Evolutionary conservation across 2,797 vertebrate species (phyloP), one percentile per base, ranked within the genome.

Genomic region (Nannoperca australis): DNA sequence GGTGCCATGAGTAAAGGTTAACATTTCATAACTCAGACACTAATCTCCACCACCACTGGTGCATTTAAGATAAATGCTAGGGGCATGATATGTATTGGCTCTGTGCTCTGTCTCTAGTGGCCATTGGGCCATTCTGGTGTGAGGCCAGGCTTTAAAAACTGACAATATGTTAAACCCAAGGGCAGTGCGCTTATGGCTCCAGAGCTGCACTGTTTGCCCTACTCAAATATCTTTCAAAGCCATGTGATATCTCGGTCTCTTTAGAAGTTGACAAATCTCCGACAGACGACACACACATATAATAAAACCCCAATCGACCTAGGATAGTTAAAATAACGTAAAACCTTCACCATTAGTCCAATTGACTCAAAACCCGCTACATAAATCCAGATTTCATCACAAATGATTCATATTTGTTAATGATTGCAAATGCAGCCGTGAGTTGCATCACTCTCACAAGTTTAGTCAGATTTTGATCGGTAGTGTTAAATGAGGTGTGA

Each of bases 131-230:
- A 13, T 73, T 82, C 64, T 85, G 82, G 73, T 77, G 32, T 20
- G 64, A 78, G 40, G 72, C 78, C 84, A 84, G 51, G 3, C 42
- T 78, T 83, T 84, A 76, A 73, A 73, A 82, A 83, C 15, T 62
- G 74, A 85, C 72, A 66, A 27, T 70, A 70, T 73, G 73, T 73
- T 60, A 42, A 82, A 76, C 50, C 45, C 63, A 66, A 69, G 73
- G 76, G 53, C 55, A 60, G 71, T 6, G 53, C 27, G 45, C 58
- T 61, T 67, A 40, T 50, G 2, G 55, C 65, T 72, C 36, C 17
- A 17, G 38, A 22, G 62, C 60, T 61, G 63, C 15, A 36, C 34
- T 24, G 58, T 56, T 70, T 20, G 9, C 73, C 49, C 9, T 3
- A 38, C 32, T 63, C 24, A 14, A 4, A 70, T 65, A 7, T 59